Percentiles rank a stretch among this genome's conserved stretches.
Conservation (phyloP, 2,888 invertebrate genomes). For the Thysanoteuthis rhombus region DNA sequence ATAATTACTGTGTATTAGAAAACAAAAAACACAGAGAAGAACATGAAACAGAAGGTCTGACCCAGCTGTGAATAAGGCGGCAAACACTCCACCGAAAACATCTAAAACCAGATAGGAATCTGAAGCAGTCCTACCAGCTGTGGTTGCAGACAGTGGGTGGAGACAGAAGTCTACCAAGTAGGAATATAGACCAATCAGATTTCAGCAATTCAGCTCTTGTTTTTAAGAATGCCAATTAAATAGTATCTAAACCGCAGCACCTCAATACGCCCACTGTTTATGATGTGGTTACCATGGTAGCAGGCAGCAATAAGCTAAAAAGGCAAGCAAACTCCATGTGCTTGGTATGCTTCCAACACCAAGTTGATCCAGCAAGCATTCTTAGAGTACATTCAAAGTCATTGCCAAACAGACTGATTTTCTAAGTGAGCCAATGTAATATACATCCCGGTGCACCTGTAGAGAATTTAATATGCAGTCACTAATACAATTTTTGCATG, state of each 20-base stretch:
- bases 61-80: background rate
- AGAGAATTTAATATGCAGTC: background rate
- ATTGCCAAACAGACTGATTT: background rate
- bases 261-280: background rate
- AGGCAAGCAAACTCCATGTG: background rate
- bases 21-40: background rate
- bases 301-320: background rate
- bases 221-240: background rate
- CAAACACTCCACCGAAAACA: background rate
- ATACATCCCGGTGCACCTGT: background rate
- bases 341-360: background rate
- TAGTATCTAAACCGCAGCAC: background rate
- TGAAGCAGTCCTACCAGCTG: background rate
- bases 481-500: background rate
- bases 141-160: constrained; percentile 12
- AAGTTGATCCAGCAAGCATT: background rate
- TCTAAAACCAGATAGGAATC: background rate
- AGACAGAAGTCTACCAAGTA: background rate
- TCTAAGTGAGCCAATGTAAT: background rate
- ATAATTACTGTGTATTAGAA: background rate
- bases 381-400: background rate
- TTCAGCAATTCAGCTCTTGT: background rate
- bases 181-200: background rate
- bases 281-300: background rate
- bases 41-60: background rate